Base-by-base conservation (phyloP, 2,888 invertebrate species). In the Thereva unica region DNA sequence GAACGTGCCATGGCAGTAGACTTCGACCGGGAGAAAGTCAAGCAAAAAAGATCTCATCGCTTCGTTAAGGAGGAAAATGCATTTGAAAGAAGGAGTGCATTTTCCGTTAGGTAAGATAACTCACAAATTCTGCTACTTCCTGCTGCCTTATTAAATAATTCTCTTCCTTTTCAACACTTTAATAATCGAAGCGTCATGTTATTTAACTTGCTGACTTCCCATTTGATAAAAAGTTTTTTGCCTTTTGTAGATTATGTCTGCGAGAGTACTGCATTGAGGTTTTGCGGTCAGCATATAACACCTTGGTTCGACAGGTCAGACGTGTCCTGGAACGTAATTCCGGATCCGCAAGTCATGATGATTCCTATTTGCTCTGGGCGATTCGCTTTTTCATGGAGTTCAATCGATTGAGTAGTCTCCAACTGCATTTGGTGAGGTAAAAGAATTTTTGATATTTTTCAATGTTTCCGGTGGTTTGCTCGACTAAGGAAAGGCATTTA, bases 371-470 rank as follows among this genome's bases (percentile, higher is more conserved):
- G 80, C 83, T 97, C 70, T 97, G 96, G 95, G 90, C 93, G 5
- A 84, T 97, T 73, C 89, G 91, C 76, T 97, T 97, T 83, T 97
- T 97, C 81, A 96, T 97, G 95, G 94, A 95, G 81, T 97, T 97
- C 82, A 97, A 96, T 84, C 87, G 97, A 72, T 85, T 89, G 74
- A 89, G 92, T 79, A 88, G 91, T 75, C 92, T 93, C 77, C 87
- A 92, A 82, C 88, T 96, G 71, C 92, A 94, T 79, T 85, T 93
- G 74, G 91, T 97, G 72, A 93, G 94, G 93, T 93, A 82, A 82
- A 47, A 6, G 6, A 47, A 38, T 44, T 57, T 57, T 57, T 56
- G 77, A 76, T 57, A 55, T 47, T 53, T 52, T 44, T 54, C 44
- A 23, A 23, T 57, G 42, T 42, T 12, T 40, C 47, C 47, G 38